Base-by-base conservation (phyloP, 2,113 vertebrate species). In the Oreochromis tanganicae region DNA sequence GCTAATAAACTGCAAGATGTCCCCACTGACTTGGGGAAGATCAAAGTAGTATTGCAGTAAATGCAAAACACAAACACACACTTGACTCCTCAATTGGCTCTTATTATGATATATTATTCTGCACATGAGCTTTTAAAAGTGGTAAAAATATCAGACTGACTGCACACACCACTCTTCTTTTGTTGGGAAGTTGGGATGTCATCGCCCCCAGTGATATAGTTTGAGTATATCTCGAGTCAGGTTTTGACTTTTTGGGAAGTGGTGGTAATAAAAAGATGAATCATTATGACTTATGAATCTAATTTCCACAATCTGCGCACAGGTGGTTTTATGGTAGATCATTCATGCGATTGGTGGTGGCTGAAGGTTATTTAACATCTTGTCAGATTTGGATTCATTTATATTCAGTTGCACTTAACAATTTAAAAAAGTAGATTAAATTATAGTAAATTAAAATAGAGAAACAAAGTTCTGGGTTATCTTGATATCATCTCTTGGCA, bases 21-120 rank as follows among this genome's bases (percentile, higher is more conserved):
- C 82, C 85, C 54, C 10, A 10, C 27, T 87, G 85, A 89, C 71
- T 86, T 17, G 2, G 2, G 1, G 1, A n/a, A 84, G 87, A 89
- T 92, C 86, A 93, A 93, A 93, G 92, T 9, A 59, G 38, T 19
- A 86, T 87, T 34, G 46, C 81, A 48, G 86, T 61, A 90, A 87
- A 41, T 81, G 50, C n/a, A 80, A 63, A 50, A 66, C 36, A 63
- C 34, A 75, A 32, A 68, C 36, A 68, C 56, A 66, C 86, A 17
- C 68, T 71, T 46, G 3, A 48, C 36, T 46, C 63, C 5, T 38
- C 61, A 63, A 17, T 52, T 16, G 52, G 4, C 8, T 84, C 59
- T 9, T 63, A 34, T 41, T 43, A 24, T 57, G 9, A 41, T 32
- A 27, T 32, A 7, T 81, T 21, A 8, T 66, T 32, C 71, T 24